Base-by-base conservation (phyloP, 2,888 invertebrate species). In the Molanna angustata region DNA sequence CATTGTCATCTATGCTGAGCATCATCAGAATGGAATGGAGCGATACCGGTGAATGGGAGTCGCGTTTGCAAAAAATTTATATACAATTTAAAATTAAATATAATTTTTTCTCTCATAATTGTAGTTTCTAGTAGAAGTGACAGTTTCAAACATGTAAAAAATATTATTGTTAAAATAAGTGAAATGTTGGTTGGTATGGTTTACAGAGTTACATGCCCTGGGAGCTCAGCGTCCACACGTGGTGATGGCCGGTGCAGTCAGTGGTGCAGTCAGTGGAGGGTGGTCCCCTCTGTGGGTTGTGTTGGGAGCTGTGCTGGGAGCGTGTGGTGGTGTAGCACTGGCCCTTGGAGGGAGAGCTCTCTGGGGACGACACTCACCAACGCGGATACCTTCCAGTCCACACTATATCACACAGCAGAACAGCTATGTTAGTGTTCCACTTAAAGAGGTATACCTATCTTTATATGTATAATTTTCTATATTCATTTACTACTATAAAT, bases 381-480 rank as follows among this genome's bases (percentile, higher is more conserved):
- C 80, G 21, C 76, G 82, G 31, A 81, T 88, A 2, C 86, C 88
- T 0, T 84, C 88, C 35, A 87, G 88, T 46, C 89, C 90, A 0
- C 90, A 88, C 66, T 92, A 90, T 66, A 88, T 88, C 62, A 84
- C 87, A 20, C 89, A 88, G 65, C 88, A 88, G 64, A 91, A 91
- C 67, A 86, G 89, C 59, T 91, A 91, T 69, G 88, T 90, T 56
- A 85, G 89, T 18, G 85, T 91, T 37, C 91, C 91, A 1, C 73
- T 90, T 55, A 88, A 87, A 66, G 90, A 90, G 69, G 85, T 87
- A 65, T 78, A 80, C 39, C 2, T 33, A 3, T 6, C 16, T 18
- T 9, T 11, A 17, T 9, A 18, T 2, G 18, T 18, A 2, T 18
- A 11, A 2, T 27, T 4, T 27, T 4, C 27, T 4, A 27, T n/a